Evolutionary conservation across 1,140 invertebrate genomes (phyloP).

Genomic region (Asbolus verrucosus): DNA sequence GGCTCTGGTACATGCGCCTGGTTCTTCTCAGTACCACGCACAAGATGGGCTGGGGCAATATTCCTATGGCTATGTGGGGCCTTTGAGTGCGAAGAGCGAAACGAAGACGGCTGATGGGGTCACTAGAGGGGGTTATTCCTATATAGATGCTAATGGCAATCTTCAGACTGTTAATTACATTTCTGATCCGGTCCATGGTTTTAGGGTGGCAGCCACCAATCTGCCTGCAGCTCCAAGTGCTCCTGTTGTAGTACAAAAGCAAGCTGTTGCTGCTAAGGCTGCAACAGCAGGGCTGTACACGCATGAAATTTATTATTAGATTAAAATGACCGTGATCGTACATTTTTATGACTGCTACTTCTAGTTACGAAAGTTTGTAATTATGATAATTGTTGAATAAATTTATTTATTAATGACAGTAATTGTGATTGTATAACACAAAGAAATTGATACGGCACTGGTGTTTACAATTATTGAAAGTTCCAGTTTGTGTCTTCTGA

Average conservation of each 20-base stretch:
- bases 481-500: too few relatives aligned
- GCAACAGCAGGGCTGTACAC: slow-evolving; percentile 45
- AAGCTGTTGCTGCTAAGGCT: slow-evolving; percentile 18
- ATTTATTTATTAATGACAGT: slow-evolving; percentile 20
- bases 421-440: too few relatives aligned
- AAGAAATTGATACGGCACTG: too few relatives aligned
- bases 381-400: too few relatives aligned
- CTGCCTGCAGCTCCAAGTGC: slow-evolving; percentile 67
- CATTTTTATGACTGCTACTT: too few relatives aligned
- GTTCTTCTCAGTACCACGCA: slow-evolving; percentile 67
- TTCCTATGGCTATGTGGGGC: slow-evolving; percentile 76
- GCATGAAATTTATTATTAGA: slow-evolving; percentile 49
- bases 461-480: too few relatives aligned
- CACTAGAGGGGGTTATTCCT: slow-evolving; percentile 77
- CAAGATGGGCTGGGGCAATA: slow-evolving; percentile 75
- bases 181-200: slow-evolving; percentile 75
- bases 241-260: background rate
- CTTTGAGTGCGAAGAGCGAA: slow-evolving; percentile 75
- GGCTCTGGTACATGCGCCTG: slow-evolving; percentile 10
- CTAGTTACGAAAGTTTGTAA: too few relatives aligned
- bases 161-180: slow-evolving; percentile 76
- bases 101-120: slow-evolving; percentile 74
- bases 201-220: slow-evolving; percentile 74
- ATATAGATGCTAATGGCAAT: slow-evolving; percentile 77
- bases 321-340: background rate